Evolutionary conservation across 2,113 vertebrate genomes (phyloP).

Genomic region (Rhadina sibilatrix): DNA sequence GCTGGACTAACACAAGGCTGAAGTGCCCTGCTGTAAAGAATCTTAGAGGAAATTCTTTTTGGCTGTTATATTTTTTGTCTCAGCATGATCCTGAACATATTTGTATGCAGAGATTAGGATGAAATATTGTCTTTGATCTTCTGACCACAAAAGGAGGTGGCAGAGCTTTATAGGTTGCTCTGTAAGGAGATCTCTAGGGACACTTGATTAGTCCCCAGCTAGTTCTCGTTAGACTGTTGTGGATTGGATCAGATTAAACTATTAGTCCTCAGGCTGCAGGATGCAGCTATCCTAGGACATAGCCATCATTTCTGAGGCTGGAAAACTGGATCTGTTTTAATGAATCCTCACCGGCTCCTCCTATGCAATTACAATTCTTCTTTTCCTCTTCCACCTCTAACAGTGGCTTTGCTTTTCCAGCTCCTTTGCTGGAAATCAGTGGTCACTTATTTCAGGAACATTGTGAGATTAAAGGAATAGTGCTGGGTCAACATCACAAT

Average conservation of each 20-base stretch:
- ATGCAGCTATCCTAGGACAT: background rate
- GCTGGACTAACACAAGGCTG: background rate
- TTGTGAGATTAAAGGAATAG: background rate
- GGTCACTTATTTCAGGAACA: background rate
- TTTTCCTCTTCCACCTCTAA: background rate
- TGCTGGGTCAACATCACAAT: background rate
- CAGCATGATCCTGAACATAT: background rate
- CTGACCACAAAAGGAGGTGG: background rate
- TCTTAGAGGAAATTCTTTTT: background rate
- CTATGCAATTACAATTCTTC: rapidly evolving
- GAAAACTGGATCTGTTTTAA: background rate
- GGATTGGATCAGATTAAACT: background rate
- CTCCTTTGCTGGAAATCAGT: background rate
- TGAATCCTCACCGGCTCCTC: background rate
- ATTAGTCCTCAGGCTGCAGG: background rate
- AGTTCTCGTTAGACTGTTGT: background rate
- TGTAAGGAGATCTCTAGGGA: background rate
- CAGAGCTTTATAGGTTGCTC: background rate
- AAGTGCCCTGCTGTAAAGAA: background rate
- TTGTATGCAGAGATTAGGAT: background rate
- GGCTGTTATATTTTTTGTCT: background rate
- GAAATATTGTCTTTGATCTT: background rate
- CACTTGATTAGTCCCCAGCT: rapidly evolving
- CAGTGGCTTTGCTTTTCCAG: background rate
- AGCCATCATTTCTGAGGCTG: background rate